These are phyloP conservation scores for Lycaena phlaeas DNA, from an alignment of 2,888 invertebrate genomes.

Conservation along the genomic window DNA sequence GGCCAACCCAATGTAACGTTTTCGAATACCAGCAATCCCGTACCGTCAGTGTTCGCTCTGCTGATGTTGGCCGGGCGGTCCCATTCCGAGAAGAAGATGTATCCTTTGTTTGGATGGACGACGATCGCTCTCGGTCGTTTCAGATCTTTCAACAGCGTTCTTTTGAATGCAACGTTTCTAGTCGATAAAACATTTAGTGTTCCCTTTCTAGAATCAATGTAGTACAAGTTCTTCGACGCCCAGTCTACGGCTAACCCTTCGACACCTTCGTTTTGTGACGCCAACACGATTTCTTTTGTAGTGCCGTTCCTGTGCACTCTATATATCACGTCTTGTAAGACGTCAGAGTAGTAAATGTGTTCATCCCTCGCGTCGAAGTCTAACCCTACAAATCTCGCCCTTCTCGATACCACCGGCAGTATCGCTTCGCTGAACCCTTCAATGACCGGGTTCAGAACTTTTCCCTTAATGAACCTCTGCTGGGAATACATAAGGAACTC, in stretches of 20 bases:
- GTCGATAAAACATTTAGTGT: slow-evolving; percentile 94
- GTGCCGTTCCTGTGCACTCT: slow-evolving; percentile 85
- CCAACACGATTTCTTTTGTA: slow-evolving; percentile 89
- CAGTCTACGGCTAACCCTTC: slow-evolving; percentile 97
- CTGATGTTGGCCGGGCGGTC: slow-evolving; percentile 97
- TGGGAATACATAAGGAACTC: slow-evolving; percentile 97
- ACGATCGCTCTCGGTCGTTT: slow-evolving; percentile 97
- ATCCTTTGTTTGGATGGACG: slow-evolving; percentile 95
- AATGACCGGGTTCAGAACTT: slow-evolving; percentile 88
- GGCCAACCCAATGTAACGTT: slow-evolving; percentile 97
- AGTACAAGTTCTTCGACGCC: slow-evolving; percentile 95
- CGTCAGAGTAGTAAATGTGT: slow-evolving; percentile 97
- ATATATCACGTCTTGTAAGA: slow-evolving; percentile 95
- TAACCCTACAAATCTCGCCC: slow-evolving; percentile 94
- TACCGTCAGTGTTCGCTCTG: slow-evolving; percentile 92
- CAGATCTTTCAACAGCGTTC: slow-evolving; percentile 88
- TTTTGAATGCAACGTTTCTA: slow-evolving; percentile 85
- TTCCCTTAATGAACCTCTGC: slow-evolving; percentile 95
- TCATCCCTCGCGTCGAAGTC: slow-evolving; percentile 94
- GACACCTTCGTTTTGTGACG: slow-evolving; percentile 97
- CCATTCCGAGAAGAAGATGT: slow-evolving; percentile 96
- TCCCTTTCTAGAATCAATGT: slow-evolving; percentile 95
- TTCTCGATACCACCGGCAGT: slow-evolving; percentile 90
- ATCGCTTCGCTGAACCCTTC: slow-evolving; percentile 97
- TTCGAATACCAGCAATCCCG: slow-evolving; percentile 87